A percentile compares a stretch with the other conserved stretches of the same genome.
phyloP scores from a whole-genome alignment of 37 sponge, comb jelly and placozoan genomes.

The Haliclona indistincta region DNA sequence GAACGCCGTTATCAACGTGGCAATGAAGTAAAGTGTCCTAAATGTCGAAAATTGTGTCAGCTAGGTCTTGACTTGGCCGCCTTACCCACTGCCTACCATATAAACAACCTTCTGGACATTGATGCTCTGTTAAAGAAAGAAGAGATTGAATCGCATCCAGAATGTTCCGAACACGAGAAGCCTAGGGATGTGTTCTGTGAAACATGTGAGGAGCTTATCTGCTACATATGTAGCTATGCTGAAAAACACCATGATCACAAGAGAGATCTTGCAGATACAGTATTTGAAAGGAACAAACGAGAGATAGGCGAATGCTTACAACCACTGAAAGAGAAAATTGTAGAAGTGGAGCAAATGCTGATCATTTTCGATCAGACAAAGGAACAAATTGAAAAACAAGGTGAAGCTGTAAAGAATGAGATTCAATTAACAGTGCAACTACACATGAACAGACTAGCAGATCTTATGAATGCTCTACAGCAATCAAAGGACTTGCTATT shows the following conservation, averaged over 20 bases:
- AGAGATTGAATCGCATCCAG: neutral
- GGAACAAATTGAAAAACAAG: neutral
- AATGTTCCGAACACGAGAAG: neutral
- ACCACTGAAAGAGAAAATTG: conserved; percentile 4
- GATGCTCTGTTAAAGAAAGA: neutral
- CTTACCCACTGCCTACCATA: conserved; percentile 6
- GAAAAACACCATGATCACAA: conserved; percentile 24
- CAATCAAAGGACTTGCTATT: too few species aligned
- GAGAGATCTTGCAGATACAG: conserved; percentile 17
- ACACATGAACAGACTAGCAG: too few species aligned
- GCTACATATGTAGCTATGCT: conserved; percentile 27
- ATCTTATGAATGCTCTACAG: too few species aligned
- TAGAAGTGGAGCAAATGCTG: neutral
- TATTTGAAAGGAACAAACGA: conserved; percentile 3
- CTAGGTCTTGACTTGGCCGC: neutral
- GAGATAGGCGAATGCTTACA: neutral
- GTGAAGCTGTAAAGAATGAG: neutral
- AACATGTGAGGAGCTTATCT: conserved; percentile 42
- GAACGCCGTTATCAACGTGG: too few species aligned
- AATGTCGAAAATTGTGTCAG: neutral
- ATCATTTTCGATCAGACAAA: neutral
- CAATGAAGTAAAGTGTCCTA: neutral
- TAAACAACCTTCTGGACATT: neutral
- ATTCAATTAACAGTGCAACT: too few species aligned
- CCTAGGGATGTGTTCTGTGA: conserved; percentile 36